phyloP scores from a whole-genome alignment of 1,140 invertebrate species.

The Drosophila biarmipes region DNA sequence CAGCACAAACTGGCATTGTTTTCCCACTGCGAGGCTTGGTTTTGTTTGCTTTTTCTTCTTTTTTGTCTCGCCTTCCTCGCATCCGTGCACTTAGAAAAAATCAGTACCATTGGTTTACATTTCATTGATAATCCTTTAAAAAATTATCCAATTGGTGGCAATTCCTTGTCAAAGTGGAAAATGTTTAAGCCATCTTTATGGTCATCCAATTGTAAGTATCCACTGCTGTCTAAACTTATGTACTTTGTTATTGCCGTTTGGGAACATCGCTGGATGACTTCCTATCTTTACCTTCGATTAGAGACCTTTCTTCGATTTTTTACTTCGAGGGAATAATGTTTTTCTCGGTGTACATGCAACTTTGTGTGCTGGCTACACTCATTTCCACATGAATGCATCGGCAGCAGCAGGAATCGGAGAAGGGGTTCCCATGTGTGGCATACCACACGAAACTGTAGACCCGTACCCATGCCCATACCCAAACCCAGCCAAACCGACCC shows the following conservation, averaged over 20 bases:
- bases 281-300: not conserved
- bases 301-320: not conserved
- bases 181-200: too few relatives aligned
- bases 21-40: conserved; percentile 65
- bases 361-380: conserved; percentile 69
- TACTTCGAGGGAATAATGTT: not conserved
- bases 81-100: conserved; percentile 20
- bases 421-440: conserved; percentile 40
- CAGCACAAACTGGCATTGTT: conserved; percentile 66
- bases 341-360: conserved; percentile 48
- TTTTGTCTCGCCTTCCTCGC: conserved; percentile 6
- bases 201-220: too few relatives aligned
- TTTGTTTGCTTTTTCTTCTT: conserved; percentile 60
- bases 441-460: conserved; percentile 36
- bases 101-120: not conserved
- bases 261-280: not conserved
- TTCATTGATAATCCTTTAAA: too few relatives aligned
- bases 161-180: too few relatives aligned
- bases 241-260: too few relatives aligned
- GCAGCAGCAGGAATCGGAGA: conserved; percentile 18
- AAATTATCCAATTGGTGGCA: too few relatives aligned
- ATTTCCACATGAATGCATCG: conserved; percentile 80
- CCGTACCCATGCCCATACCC: conserved; percentile 23
- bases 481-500: conserved; percentile 20
- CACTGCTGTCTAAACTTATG: too few relatives aligned